These are phyloP conservation scores for Drosophila multiciliata DNA, from an alignment of 2,888 invertebrate genomes.

Conservation along the genomic window DNA sequence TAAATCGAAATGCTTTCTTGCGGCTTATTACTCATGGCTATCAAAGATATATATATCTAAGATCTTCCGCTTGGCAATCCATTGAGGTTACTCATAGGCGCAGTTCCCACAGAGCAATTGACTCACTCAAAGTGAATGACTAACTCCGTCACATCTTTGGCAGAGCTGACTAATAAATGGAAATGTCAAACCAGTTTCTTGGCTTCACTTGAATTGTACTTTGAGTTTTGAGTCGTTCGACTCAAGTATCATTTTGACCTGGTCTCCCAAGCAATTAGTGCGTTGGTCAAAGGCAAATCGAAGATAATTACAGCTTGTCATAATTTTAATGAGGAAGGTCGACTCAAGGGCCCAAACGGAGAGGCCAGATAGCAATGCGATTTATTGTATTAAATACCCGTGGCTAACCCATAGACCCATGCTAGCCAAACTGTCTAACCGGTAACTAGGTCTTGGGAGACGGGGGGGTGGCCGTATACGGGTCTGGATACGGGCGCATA, in stretches of 20 bases:
- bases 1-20: not conserved
- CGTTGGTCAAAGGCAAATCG: conserved; percentile 79
- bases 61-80: conserved; percentile 46
- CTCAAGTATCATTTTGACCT: conserved; percentile 46
- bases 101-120: conserved; percentile 43
- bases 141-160: conserved; percentile 51
- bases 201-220: conserved; percentile 45
- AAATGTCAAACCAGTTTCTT: conserved; percentile 43
- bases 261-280: conserved; percentile 75
- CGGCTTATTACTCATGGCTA: conserved; percentile 25
- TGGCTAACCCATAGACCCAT: conserved; percentile 46
- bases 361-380: conserved; percentile 23
- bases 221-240: conserved; percentile 30
- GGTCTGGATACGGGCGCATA: conserved; percentile 44
- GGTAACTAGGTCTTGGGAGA: not conserved
- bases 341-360: conserved; percentile 14
- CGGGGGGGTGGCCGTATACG: not conserved
- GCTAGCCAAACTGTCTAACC: conserved; percentile 28
- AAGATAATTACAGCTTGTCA: conserved; percentile 81
- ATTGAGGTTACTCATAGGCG: conserved; percentile 47
- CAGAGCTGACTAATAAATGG: conserved; percentile 45
- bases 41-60: not conserved
- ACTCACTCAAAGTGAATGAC: conserved; percentile 54
- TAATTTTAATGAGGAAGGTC: conserved; percentile 81
- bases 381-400: conserved; percentile 69